Evolutionary conservation across 2,113 vertebrate species (phyloP).

Genomic region (Herpetotheres cachinnans): DNA sequence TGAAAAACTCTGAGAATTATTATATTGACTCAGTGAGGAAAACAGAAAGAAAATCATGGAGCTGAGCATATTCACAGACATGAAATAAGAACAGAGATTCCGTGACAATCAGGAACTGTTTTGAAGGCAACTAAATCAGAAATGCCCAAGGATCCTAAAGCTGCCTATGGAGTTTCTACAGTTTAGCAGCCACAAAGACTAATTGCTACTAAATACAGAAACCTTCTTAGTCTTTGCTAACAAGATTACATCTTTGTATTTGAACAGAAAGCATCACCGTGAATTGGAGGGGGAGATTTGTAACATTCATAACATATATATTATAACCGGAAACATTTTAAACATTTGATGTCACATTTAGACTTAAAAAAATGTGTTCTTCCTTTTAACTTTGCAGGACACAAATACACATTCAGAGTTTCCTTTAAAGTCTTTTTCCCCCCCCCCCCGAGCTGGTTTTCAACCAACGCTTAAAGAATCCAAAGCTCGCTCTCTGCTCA

Average conservation of each 20-base stretch:
- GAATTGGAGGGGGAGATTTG: neutral
- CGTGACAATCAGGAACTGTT: neutral
- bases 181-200: neutral
- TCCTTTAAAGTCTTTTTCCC: neutral
- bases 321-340: neutral
- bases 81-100: neutral
- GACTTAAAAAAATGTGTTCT: neutral
- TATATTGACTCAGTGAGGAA: neutral
- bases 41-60: neutral
- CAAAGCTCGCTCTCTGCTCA: neutral
- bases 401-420: neutral
- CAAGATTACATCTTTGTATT: neutral
- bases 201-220: slow-evolving; percentile 17
- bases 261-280: neutral
- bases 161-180: neutral
- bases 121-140: neutral
- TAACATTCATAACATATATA: too few species aligned
- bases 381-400: neutral
- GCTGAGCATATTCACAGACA: neutral
- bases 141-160: neutral
- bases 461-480: neutral
- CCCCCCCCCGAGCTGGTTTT: neutral
- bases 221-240: neutral
- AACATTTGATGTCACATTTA: neutral
- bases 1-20: neutral